Evolutionary conservation across 2,888 invertebrate species (phyloP).

Genomic region (Pachycephus smyrnensis): DNA sequence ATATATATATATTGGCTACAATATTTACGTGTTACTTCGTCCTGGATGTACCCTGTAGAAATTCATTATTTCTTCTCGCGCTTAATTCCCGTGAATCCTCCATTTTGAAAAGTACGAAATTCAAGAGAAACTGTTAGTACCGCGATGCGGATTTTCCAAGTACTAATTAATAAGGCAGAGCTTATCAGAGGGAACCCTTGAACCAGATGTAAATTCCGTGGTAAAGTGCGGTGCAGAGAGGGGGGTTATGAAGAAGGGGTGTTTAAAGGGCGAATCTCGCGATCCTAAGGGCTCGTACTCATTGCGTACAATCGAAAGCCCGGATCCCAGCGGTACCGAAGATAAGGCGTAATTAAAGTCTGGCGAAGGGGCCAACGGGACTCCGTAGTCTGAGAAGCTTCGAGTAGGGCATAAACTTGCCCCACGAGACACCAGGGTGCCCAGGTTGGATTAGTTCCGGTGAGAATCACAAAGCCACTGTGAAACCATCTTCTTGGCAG

Average conservation of each 20-base stretch:
- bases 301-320: not conserved
- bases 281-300: not conserved
- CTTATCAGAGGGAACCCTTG: not conserved
- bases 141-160: not conserved
- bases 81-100: not conserved
- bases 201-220: constrained; percentile 36
- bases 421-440: constrained; percentile 27
- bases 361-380: not conserved
- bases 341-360: constrained; percentile 44
- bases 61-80: not conserved
- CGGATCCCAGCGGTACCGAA: constrained; percentile 7
- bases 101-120: not conserved
- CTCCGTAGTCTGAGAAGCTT: constrained; percentile 5
- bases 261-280: not conserved
- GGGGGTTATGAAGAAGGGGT: not conserved
- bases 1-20: not conserved
- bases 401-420: constrained; percentile 34
- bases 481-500: not conserved
- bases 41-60: not conserved
- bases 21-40: not conserved
- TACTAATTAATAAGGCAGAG: not conserved
- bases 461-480: constrained; percentile 23
- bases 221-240: constrained; percentile 32
- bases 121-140: not conserved
- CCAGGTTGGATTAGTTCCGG: constrained; percentile 16